Base-by-base conservation (phyloP, 2,113 vertebrate species). In the Vulpes lagopus region DNA sequence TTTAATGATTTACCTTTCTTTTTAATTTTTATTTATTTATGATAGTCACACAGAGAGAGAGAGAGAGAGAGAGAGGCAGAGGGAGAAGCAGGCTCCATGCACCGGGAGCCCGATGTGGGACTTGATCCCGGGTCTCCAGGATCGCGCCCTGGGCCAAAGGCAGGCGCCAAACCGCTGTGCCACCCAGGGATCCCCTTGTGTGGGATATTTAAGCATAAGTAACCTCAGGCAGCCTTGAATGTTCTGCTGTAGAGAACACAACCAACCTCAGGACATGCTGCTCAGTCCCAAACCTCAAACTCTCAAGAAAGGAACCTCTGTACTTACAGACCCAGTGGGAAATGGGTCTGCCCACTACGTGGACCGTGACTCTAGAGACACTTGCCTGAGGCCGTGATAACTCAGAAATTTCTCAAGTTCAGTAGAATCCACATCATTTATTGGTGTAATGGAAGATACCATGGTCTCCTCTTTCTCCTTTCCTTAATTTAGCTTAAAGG, bases 371-470 rank as follows among this genome's bases (percentile, higher is more conserved):
- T 49, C 53, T 15, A 15, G 32, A 35, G 11, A 76, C 32, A 88
- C 7, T 2, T n/a, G n/a, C 19, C 57, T 74, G 53, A 76, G 49
- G 17, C 1, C 16, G 1, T 59, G 11, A 17, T 5, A 59, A 12
- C 57, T 83, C 38, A n/a, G 25, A 43, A 80, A n/a, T 3, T 38
- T 14, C 55, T 65, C 35, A 19, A 11, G 30, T n/a, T 27, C 6
- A 4, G 51, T 5, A 62, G 22, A 19, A n/a, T 22, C 43, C 43
- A 43, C 43, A 43, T 43, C 6, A 8, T 43, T 43, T 27, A 10
- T 16, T 12, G 1, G n/a, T 38, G 11, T 1, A 12, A 0, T 8
- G 69, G n/a, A 20, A 60, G 17, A 59, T 22, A 19, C 15, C 0
- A 7, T 11, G 11, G 49, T 23, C 49, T 30, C 53, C 3, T 17